phyloP scores from a whole-genome alignment of 2,113 vertebrate species.

The Cettia cetti region DNA sequence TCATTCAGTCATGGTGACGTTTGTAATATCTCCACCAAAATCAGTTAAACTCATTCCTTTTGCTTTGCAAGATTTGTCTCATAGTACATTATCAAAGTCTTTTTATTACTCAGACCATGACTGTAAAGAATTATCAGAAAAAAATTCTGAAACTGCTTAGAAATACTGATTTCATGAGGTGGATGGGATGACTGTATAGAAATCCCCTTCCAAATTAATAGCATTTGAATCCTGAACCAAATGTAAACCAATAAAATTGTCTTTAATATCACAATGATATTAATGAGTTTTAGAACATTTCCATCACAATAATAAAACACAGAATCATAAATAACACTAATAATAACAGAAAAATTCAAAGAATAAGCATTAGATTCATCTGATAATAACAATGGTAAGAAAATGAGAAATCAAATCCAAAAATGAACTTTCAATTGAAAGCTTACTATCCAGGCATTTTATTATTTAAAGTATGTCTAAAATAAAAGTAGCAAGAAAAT shows the following conservation, averaged over 20 bases:
- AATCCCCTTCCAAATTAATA: constrained; percentile 9
- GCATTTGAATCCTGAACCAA: constrained; percentile 14
- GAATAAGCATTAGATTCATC: neutral
- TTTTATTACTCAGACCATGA: neutral
- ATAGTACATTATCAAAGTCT: constrained; percentile 31
- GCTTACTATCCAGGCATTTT: neutral
- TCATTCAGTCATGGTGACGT: constrained; percentile 49
- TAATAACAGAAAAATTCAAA: neutral
- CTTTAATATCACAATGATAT: neutral
- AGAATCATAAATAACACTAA: neutral
- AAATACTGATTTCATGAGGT: constrained; percentile 21
- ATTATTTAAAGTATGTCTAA: neutral
- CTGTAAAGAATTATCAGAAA: constrained; percentile 34
- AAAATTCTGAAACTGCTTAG: constrained; percentile 24
- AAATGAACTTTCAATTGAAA: neutral
- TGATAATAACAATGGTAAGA: neutral
- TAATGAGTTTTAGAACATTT: neutral
- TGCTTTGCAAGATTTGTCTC: neutral
- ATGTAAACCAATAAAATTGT: neutral
- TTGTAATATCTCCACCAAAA: constrained; percentile 51
- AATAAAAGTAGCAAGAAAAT: neutral
- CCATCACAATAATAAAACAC: neutral
- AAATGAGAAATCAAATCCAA: neutral
- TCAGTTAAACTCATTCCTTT: constrained; percentile 50
- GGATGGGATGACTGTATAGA: neutral